Evolutionary conservation across 2,888 invertebrate species (phyloP).

Genomic region (Pristionchus fissidentatus): DNA sequence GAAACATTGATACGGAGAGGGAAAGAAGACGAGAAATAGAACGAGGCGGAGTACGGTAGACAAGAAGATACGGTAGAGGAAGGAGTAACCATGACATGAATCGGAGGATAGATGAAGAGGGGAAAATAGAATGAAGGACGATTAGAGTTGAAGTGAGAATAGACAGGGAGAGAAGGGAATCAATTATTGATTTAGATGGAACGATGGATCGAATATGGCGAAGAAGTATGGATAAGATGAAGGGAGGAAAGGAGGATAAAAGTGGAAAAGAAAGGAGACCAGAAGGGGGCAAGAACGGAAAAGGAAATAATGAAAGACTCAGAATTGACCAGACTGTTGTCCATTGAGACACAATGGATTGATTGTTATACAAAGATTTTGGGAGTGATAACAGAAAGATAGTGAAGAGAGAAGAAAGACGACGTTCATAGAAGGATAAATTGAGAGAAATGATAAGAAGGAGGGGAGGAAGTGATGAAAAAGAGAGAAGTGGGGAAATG

Average conservation of each 20-base stretch:
- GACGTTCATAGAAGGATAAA: constrained; percentile 16
- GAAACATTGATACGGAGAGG: constrained; percentile 25
- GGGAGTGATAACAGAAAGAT: not conserved
- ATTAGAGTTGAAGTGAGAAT: constrained; percentile 2
- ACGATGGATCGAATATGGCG: not conserved
- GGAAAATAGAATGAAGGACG: not conserved
- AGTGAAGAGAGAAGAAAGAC: constrained; percentile 19
- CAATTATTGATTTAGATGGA: not conserved
- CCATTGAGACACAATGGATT: not conserved
- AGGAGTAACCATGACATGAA: constrained; percentile 2
- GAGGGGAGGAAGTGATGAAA: not conserved
- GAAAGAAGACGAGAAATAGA: constrained; percentile 31
- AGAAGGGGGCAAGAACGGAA: constrained; percentile 38
- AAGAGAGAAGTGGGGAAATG: not conserved
- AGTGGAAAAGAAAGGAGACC: constrained; percentile 30
- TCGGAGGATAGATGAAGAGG: not conserved
- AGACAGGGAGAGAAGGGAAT: constrained; percentile 17
- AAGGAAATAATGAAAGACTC: constrained; percentile 4
- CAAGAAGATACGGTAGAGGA: constrained; percentile 1
- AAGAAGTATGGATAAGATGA: not conserved
- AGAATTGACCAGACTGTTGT: not conserved
- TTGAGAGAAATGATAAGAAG: not conserved
- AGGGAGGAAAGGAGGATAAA: constrained; percentile 4
- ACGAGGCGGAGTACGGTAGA: constrained; percentile 21
- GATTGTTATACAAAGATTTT: not conserved